Evolutionary conservation across 2,113 vertebrate genomes (phyloP).

Genomic region (Myanophis thanlyinensis): DNA sequence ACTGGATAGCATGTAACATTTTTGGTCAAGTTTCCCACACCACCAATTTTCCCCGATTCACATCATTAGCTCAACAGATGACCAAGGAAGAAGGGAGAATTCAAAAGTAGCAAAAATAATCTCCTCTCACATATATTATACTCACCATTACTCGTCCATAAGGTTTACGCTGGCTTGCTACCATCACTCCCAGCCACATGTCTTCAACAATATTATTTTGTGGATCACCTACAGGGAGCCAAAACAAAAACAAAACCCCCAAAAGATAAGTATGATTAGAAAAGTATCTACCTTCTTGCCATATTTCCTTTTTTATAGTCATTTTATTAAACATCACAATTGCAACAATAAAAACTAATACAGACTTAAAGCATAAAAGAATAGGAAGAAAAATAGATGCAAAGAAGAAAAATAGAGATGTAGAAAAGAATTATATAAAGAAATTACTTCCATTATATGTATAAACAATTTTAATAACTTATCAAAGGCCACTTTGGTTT

Average conservation of each 20-base stretch:
- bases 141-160: constrained; percentile 83
- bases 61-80: background rate
- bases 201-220: constrained; percentile 83
- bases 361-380: background rate
- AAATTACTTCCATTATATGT: background rate
- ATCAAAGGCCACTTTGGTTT: background rate
- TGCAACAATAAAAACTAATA: background rate
- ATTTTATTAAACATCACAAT: background rate
- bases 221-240: constrained; percentile 54
- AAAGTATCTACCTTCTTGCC: background rate
- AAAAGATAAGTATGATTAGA: background rate
- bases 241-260: background rate
- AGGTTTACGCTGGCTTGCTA: constrained; percentile 81
- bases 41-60: background rate
- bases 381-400: background rate
- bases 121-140: background rate
- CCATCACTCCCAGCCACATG: constrained; percentile 95
- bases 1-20: background rate
- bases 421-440: background rate
- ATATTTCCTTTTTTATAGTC: background rate
- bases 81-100: background rate
- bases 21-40: background rate
- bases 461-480: background rate
- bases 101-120: background rate
- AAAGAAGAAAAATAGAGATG: background rate